phyloP scores from a whole-genome alignment of 1,140 invertebrate genomes.

The Drosophila orena region DNA sequence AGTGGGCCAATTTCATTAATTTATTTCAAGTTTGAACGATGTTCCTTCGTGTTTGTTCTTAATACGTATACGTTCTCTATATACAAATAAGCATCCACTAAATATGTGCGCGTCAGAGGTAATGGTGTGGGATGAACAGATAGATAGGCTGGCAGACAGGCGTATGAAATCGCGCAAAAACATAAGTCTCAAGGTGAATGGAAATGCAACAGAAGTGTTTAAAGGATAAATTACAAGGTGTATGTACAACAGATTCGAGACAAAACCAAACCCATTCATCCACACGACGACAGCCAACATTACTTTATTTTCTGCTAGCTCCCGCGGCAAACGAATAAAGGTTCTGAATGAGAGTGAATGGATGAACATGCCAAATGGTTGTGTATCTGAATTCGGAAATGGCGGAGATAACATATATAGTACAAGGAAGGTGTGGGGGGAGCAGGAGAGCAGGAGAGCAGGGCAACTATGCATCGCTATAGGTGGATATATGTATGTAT shows the following conservation, averaged over 20 bases:
- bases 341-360: not conserved
- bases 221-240: not conserved
- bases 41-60: constrained; percentile 7
- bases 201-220: constrained; percentile 1
- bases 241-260: constrained; percentile 7
- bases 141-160: constrained; percentile 2
- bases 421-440: constrained; percentile 28
- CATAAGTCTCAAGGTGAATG: constrained; percentile 9
- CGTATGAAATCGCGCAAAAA: not conserved
- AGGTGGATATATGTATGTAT: not conserved
- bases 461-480: constrained; percentile 32
- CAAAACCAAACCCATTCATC: not conserved
- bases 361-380: constrained; percentile 14
- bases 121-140: not conserved
- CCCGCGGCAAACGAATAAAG: not conserved
- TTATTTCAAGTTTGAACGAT: too few species aligned
- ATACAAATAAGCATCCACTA: constrained; percentile 28
- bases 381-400: not conserved
- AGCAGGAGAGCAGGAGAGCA: constrained; percentile 10
- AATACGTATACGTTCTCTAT: constrained; percentile 7
- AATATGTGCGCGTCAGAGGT: constrained; percentile 11
- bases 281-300: not conserved
- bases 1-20: constrained; percentile 17
- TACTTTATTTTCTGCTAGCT: constrained; percentile 1
- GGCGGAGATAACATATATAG: constrained; percentile 19